Evolutionary conservation across 2,888 invertebrate genomes (phyloP).

Genomic region (Diaprepes abbreviatus): DNA sequence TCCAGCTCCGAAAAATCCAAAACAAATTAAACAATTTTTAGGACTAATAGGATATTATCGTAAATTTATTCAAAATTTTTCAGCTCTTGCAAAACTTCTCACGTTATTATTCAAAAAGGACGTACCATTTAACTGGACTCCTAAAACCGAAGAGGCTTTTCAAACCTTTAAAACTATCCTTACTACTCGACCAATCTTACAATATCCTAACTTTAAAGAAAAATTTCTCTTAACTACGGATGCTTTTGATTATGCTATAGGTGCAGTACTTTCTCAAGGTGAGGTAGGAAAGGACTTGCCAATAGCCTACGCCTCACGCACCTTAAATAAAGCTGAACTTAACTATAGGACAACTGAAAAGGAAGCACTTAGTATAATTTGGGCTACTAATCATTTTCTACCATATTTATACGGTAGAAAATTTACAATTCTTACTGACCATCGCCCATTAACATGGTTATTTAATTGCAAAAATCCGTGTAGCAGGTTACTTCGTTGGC

Average conservation of each 20-base stretch:
- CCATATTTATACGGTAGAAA: slow-evolving; percentile 62
- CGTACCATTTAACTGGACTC: no score
- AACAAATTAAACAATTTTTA: no score
- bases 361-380: slow-evolving; percentile 59
- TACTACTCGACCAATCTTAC: no score
- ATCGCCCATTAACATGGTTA: slow-evolving; percentile 61
- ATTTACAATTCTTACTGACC: slow-evolving; percentile 60
- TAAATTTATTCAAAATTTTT: no score
- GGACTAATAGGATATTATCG: no score
- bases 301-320: slow-evolving; percentile 58
- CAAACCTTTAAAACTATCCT: no score
- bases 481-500: slow-evolving; percentile 57
- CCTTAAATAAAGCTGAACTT: slow-evolving; percentile 56
- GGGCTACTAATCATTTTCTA: slow-evolving; percentile 56
- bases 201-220: no score
- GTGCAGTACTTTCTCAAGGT: no score
- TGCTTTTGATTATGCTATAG: no score
- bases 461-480: slow-evolving; percentile 57
- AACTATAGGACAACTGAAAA: slow-evolving; percentile 57
- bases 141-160: no score
- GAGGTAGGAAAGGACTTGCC: slow-evolving; percentile 60
- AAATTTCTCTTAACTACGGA: no score
- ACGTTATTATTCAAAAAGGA: slow-evolving; percentile 29
- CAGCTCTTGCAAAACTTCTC: slow-evolving; percentile 24
- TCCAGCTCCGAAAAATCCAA: no score